Evolutionary conservation across 2,888 invertebrate species (phyloP).

Genomic region (Hyalella azteca): DNA sequence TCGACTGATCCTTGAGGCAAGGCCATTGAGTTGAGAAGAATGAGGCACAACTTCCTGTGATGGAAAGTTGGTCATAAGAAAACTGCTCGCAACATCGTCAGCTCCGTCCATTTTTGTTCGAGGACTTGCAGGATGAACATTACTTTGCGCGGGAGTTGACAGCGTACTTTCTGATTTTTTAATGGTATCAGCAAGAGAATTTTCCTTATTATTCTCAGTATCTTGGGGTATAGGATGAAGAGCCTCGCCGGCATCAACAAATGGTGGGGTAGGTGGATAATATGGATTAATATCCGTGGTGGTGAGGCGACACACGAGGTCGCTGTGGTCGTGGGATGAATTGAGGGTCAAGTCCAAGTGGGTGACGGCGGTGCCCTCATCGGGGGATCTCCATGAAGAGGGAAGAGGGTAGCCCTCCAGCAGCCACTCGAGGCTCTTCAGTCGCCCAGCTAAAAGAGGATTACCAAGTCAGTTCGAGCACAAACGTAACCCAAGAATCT

Average conservation of each 20-base stretch:
- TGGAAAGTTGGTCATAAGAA: too few relatives aligned
- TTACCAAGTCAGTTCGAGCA: neutral
- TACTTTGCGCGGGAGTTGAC: too few relatives aligned
- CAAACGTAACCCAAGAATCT: neutral
- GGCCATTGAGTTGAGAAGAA: too few relatives aligned
- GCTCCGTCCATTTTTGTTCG: too few relatives aligned
- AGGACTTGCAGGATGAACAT: too few relatives aligned
- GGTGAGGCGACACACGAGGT: conserved; percentile 50
- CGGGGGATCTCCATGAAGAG: conserved; percentile 34
- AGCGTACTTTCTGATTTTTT: too few relatives aligned
- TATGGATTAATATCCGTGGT: neutral
- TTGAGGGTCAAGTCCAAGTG: conserved; percentile 29
- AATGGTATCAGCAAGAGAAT: neutral
- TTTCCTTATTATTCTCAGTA: neutral
- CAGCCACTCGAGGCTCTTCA: conserved; percentile 39
- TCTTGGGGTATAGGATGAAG: neutral
- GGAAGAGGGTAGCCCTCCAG: conserved; percentile 37
- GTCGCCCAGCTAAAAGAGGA: conserved; percentile 27
- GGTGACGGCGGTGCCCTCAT: conserved; percentile 30
- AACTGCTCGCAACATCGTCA: too few relatives aligned
- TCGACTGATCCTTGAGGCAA: neutral
- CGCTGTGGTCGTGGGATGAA: conserved; percentile 42
- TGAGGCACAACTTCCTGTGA: too few relatives aligned
- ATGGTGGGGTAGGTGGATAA: neutral
- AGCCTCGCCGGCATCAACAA: neutral